These are phyloP conservation scores for Lumbricus terrestris DNA, from an alignment of 2,888 invertebrate species.

Conservation along the genomic window DNA sequence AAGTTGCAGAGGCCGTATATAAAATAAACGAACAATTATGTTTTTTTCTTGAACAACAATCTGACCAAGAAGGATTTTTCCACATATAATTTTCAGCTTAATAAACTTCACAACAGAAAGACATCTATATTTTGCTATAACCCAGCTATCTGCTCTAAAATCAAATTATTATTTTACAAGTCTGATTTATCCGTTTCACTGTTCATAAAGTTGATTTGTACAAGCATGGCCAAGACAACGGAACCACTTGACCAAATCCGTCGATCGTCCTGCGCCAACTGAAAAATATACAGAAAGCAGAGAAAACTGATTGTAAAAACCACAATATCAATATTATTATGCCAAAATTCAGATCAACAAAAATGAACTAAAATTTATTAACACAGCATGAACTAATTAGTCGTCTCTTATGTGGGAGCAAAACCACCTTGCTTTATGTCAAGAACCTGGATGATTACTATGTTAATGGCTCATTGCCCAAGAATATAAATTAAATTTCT, in stretches of 20 bases:
- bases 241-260: not conserved
- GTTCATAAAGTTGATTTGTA: not conserved
- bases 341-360: not conserved
- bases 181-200: not conserved
- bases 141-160: conserved; percentile 9
- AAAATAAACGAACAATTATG: too few species aligned
- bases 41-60: not conserved
- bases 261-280: not conserved
- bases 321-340: too few species aligned
- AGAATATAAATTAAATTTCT: not conserved
- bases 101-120: not conserved
- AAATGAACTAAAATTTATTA: not conserved
- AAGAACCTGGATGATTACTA: too few species aligned
- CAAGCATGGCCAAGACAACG: not conserved
- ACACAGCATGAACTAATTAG: not conserved
- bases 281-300: not conserved
- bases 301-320: not conserved
- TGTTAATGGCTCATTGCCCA: not conserved
- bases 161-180: not conserved
- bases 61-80: not conserved
- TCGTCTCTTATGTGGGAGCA: not conserved
- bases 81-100: not conserved
- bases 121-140: not conserved
- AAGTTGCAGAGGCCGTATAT: not conserved
- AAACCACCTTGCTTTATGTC: not conserved